Conservation (phyloP, 1,140 invertebrate species). For the Platyura marginata region DNA sequence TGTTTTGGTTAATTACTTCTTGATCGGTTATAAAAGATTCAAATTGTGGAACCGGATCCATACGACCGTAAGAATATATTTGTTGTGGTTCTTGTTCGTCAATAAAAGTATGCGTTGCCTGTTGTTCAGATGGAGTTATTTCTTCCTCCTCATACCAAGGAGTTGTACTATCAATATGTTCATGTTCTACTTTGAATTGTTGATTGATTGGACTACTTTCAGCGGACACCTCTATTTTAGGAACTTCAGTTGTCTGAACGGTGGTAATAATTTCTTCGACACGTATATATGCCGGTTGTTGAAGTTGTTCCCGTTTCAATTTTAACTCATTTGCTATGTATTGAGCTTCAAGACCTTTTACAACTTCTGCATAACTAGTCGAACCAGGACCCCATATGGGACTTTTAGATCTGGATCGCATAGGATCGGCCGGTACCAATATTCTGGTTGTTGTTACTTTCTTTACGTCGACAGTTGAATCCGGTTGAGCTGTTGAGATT, state of each 20-base stretch:
- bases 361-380: conserved; percentile 56
- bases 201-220: too few relatives aligned
- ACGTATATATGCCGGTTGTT: too few relatives aligned
- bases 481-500: not conserved
- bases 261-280: too few relatives aligned
- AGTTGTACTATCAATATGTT: too few relatives aligned
- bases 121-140: not conserved
- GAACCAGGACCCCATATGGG: conserved; percentile 53
- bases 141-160: too few relatives aligned
- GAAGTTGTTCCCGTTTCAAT: not conserved
- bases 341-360: conserved; percentile 32
- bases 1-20: not conserved
- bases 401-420: conserved; percentile 37
- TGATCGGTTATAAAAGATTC: not conserved
- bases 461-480: not conserved
- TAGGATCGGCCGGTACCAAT: conserved; percentile 13
- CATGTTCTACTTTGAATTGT: too few relatives aligned
- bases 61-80: too few relatives aligned
- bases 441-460: conserved; percentile 9
- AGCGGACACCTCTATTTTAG: too few relatives aligned
- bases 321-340: not conserved
- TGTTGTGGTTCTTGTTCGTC: not conserved
- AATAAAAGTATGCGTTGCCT: not conserved
- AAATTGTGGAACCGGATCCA: too few relatives aligned
- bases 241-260: too few relatives aligned